These are phyloP conservation scores for Cricetomys ansorgei DNA, from an alignment of 2,113 vertebrate species.

Conservation along the genomic window DNA sequence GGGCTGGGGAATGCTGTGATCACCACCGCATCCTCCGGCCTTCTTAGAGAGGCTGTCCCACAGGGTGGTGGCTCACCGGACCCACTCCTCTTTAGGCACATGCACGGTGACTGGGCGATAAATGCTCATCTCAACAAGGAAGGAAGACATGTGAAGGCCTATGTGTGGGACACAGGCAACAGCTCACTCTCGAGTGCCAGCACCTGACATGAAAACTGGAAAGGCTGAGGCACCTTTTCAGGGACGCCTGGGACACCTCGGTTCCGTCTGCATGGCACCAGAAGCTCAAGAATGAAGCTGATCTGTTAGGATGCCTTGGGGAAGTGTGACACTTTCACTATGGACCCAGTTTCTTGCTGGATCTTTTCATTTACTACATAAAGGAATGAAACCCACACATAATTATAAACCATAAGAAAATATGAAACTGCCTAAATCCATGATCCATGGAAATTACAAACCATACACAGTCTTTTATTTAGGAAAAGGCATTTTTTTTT, in stretches of 20 bases:
- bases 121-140: background rate
- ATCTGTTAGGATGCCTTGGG: background rate
- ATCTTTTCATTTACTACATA: background rate
- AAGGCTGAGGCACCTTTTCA: too few relatives aligned
- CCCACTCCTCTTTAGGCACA: background rate
- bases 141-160: background rate
- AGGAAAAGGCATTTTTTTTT: background rate
- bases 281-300: background rate
- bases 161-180: accelerated
- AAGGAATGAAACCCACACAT: background rate
- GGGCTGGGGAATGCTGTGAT: too few relatives aligned
- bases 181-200: background rate
- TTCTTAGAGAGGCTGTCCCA: background rate
- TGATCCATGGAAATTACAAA: background rate
- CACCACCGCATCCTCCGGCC: background rate
- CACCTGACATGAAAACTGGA: accelerated
- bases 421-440: background rate
- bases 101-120: background rate
- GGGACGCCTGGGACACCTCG: background rate
- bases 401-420: conserved; percentile 24
- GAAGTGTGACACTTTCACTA: background rate
- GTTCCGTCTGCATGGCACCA: accelerated
- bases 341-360: background rate
- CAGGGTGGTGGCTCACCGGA: background rate
- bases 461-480: background rate